These are phyloP conservation scores for Onthophagus sagittarius DNA, from an alignment of 2,888 invertebrate species.

Conservation along the genomic window DNA sequence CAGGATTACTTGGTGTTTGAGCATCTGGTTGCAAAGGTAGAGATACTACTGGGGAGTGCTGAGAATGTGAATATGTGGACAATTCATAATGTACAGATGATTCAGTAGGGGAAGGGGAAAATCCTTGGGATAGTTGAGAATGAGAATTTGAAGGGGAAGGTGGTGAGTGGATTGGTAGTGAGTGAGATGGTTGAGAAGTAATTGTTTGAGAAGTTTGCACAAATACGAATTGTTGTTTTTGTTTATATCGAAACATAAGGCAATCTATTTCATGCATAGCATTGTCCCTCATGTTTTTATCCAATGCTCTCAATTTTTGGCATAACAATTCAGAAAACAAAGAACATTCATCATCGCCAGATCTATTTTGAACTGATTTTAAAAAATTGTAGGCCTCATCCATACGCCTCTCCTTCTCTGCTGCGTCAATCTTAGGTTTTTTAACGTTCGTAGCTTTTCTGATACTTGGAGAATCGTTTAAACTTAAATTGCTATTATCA, in stretches of 20 bases:
- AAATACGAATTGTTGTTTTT: slow-evolving; percentile 6
- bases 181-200: not conserved
- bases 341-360: slow-evolving; percentile 15
- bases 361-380: slow-evolving; percentile 10
- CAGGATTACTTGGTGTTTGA: too few species aligned
- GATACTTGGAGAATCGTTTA: not conserved
- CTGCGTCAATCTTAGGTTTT: not conserved
- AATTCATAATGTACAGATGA: not conserved
- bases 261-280: slow-evolving; percentile 17
- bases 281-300: slow-evolving; percentile 12
- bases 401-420: slow-evolving; percentile 4
- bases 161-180: not conserved
- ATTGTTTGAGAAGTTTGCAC: not conserved
- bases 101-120: not conserved
- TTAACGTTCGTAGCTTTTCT: not conserved
- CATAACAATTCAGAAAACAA: slow-evolving; percentile 14
- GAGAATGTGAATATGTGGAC: not conserved
- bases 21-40: not conserved
- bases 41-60: not conserved
- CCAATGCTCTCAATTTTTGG: slow-evolving; percentile 17
- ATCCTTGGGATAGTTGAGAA: not conserved
- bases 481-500: not conserved
- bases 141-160: not conserved
- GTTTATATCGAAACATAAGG: slow-evolving; percentile 16
- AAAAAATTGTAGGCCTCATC: slow-evolving; percentile 17